phyloP scores from a whole-genome alignment of 2,797 vertebrate genomes.

The Mormyrus hasselquistii region DNA sequence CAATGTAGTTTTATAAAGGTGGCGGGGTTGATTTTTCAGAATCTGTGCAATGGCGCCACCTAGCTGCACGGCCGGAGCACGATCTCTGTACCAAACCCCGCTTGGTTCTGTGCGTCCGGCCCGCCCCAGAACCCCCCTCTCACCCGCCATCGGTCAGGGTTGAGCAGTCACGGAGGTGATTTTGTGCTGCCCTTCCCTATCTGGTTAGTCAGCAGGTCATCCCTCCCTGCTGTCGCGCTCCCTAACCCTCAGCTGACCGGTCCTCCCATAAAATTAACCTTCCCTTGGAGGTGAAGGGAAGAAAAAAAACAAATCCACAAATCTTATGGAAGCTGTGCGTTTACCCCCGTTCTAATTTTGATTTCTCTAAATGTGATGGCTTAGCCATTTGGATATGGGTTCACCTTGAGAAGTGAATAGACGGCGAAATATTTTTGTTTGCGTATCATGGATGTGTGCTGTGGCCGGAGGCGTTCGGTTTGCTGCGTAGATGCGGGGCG shows the following conservation, averaged over 20 bases:
- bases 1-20: background rate
- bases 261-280: constrained; percentile 22
- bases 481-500: background rate
- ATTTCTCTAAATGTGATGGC: background rate
- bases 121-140: background rate
- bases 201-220: constrained; percentile 41
- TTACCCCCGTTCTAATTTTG: background rate
- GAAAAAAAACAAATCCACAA: background rate
- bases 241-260: constrained; percentile 36
- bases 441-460: background rate
- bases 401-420: constrained; percentile 9
- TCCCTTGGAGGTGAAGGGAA: background rate
- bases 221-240: constrained; percentile 52
- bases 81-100: background rate
- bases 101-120: background rate
- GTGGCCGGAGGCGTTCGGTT: background rate
- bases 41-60: constrained; percentile 10
- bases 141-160: constrained; percentile 27
- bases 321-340: background rate
- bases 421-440: background rate
- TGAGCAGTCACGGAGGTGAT: constrained; percentile 20
- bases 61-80: background rate
- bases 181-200: constrained; percentile 33
- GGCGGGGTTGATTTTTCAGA: background rate
- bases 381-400: background rate